phyloP scores from a whole-genome alignment of 2,113 vertebrate genomes.

The Globicephala melas region DNA sequence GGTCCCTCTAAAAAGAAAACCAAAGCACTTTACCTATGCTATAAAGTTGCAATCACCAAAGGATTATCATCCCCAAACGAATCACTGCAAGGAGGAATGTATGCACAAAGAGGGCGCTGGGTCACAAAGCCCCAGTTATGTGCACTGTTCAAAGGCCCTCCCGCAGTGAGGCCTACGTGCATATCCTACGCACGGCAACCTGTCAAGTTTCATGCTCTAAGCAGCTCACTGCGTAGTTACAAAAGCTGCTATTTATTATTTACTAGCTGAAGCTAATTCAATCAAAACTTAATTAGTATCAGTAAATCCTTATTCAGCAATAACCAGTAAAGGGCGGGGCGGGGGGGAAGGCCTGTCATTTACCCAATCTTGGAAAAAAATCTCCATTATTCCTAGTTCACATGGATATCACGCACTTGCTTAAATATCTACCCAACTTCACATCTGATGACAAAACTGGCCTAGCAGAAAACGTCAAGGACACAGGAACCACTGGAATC shows the following conservation, averaged over 20 bases:
- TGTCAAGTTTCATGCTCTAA: neutral
- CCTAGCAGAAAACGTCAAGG: neutral
- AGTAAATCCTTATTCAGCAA: neutral
- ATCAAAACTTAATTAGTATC: neutral
- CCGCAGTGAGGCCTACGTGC: neutral
- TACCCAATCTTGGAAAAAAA: neutral
- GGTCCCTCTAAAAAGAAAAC: neutral
- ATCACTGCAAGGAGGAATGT: neutral
- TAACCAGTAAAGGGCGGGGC: neutral
- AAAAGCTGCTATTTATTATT: constrained; percentile 33
- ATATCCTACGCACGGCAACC: neutral
- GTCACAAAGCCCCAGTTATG: neutral
- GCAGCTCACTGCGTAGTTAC: neutral
- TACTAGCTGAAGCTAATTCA: constrained; percentile 17
- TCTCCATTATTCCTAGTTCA: neutral
- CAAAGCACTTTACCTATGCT: neutral
- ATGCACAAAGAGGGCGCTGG: neutral
- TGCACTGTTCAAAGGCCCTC: neutral
- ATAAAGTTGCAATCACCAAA: neutral
- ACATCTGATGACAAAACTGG: neutral
- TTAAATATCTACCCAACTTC: neutral
- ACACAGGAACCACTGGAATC: neutral
- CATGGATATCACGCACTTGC: neutral
- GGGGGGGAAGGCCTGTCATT: neutral
- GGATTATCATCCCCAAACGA: neutral